phyloP scores from a whole-genome alignment of 2,888 invertebrate genomes.

The Drosophila rellima region DNA sequence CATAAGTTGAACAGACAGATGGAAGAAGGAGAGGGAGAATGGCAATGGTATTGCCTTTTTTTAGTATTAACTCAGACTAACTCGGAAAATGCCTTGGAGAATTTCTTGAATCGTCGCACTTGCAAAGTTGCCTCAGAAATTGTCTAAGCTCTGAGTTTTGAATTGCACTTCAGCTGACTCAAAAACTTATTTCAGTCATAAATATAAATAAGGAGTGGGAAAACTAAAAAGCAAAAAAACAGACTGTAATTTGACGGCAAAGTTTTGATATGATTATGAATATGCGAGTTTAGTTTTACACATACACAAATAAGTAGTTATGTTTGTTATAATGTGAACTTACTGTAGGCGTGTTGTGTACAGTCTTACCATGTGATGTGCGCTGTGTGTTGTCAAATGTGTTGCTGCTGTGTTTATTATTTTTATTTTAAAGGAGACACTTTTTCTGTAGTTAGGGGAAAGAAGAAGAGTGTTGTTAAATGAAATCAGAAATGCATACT shows the following conservation, averaged over 20 bases:
- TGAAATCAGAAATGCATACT: slow-evolving; percentile 73
- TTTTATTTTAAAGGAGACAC: slow-evolving; percentile 28
- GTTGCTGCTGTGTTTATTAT: slow-evolving; percentile 25
- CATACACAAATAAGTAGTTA: background rate
- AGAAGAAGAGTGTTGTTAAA: slow-evolving; percentile 25
- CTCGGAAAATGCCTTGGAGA: slow-evolving; percentile 22
- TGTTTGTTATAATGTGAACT: slow-evolving; percentile 26
- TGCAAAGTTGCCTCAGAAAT: slow-evolving; percentile 32
- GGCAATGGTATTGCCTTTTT: background rate
- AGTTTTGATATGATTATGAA: background rate
- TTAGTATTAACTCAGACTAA: slow-evolving; percentile 25
- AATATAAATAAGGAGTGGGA: background rate
- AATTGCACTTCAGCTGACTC: slow-evolving; percentile 55
- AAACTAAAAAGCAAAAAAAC: slow-evolving; percentile 7
- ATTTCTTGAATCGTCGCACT: slow-evolving; percentile 25
- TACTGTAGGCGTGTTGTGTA: slow-evolving; percentile 46
- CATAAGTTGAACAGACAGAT: slow-evolving; percentile 8
- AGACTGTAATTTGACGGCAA: slow-evolving; percentile 3
- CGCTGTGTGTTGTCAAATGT: slow-evolving; percentile 30
- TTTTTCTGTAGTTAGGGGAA: slow-evolving; percentile 10
- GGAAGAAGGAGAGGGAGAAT: background rate
- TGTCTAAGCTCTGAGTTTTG: slow-evolving; percentile 37
- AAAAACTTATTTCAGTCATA: too few species aligned
- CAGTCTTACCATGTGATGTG: slow-evolving; percentile 38
- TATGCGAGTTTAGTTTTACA: slow-evolving; percentile 1